Evolutionary conservation across 2,888 invertebrate genomes (phyloP).

Genomic region (Anticlea derivata): DNA sequence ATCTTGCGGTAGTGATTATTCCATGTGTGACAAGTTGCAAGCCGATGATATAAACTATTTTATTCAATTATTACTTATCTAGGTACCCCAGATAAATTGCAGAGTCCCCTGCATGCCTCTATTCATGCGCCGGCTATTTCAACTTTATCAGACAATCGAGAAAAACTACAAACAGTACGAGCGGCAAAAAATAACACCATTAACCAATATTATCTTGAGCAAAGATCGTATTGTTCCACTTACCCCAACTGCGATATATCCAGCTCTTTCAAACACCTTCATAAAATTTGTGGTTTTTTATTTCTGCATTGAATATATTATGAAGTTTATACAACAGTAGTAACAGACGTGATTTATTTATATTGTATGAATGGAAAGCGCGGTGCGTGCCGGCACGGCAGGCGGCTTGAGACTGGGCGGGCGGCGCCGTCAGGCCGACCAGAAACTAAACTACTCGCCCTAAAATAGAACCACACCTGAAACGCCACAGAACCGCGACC

Average conservation of each 20-base stretch:
- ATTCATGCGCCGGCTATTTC: constrained; percentile 2
- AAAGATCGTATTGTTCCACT: constrained; percentile 55
- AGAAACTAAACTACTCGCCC: constrained; percentile 51
- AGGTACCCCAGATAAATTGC: neutral
- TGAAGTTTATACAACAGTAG: neutral
- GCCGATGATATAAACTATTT: neutral
- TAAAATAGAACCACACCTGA: constrained; percentile 81
- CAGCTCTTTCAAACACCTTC: constrained; percentile 31
- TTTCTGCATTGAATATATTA: neutral
- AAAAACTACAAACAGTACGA: constrained; percentile 19
- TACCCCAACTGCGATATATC: constrained; percentile 52
- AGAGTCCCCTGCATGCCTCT: neutral
- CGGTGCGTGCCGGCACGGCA: constrained; percentile 47
- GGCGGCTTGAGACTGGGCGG: constrained; percentile 70
- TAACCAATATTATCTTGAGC: constrained; percentile 45
- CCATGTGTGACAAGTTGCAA: too few species aligned
- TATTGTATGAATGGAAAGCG: constrained; percentile 16
- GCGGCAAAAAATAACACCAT: constrained; percentile 35
- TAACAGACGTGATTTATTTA: constrained; percentile 10
- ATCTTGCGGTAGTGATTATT: too few species aligned
- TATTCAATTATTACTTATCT: neutral
- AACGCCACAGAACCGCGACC: constrained; percentile 64
- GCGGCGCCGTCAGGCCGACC: constrained; percentile 58
- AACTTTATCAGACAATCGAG: constrained; percentile 17
- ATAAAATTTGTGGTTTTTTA: neutral